A percentile compares a stretch with the other conserved stretches of the same genome.
Evolutionary conservation across 1,140 invertebrate species (phyloP).

Genomic region (Drosophila virilis): DNA sequence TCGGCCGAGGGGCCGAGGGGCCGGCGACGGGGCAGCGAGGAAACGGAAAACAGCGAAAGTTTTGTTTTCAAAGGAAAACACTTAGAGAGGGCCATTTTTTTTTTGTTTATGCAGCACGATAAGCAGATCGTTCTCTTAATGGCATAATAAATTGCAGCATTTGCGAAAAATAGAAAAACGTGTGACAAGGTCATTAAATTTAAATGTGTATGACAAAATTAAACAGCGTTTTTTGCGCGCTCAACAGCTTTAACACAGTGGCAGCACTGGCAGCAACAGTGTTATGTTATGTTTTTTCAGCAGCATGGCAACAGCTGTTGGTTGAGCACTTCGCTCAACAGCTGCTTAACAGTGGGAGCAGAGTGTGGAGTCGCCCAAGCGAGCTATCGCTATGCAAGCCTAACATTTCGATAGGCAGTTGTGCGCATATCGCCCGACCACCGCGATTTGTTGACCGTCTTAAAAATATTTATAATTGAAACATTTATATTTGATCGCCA

Average conservation of each 20-base stretch:
- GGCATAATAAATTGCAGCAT: slow-evolving; percentile 21
- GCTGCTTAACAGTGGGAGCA: slow-evolving; percentile 2
- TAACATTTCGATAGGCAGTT: slow-evolving; percentile 23
- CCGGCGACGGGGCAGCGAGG: not conserved
- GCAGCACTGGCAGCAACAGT: not conserved
- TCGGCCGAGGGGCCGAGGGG: not conserved
- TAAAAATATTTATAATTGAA: slow-evolving; percentile 66
- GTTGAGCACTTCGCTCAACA: slow-evolving; percentile 4
- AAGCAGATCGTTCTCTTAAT: slow-evolving; percentile 19
- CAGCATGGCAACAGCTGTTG: not conserved
- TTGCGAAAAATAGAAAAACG: slow-evolving; percentile 3
- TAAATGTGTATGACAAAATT: not conserved
- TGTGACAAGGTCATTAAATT: slow-evolving; percentile 31
- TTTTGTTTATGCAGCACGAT: not conserved
- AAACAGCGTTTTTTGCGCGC: slow-evolving; percentile 8
- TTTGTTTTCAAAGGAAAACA: slow-evolving; percentile 46
- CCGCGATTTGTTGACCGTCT: slow-evolving; percentile 25
- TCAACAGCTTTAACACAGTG: not conserved
- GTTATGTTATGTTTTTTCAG: not conserved
- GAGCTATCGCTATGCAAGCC: not conserved
- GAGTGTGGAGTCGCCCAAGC: not conserved
- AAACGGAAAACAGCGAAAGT: slow-evolving; percentile 47
- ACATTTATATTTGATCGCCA: slow-evolving; percentile 60
- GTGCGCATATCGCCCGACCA: slow-evolving; percentile 20
- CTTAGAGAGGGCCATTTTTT: slow-evolving; percentile 45